Base-by-base conservation (phyloP, 2,797 vertebrate genomes). In the Esox lucius region DNA sequence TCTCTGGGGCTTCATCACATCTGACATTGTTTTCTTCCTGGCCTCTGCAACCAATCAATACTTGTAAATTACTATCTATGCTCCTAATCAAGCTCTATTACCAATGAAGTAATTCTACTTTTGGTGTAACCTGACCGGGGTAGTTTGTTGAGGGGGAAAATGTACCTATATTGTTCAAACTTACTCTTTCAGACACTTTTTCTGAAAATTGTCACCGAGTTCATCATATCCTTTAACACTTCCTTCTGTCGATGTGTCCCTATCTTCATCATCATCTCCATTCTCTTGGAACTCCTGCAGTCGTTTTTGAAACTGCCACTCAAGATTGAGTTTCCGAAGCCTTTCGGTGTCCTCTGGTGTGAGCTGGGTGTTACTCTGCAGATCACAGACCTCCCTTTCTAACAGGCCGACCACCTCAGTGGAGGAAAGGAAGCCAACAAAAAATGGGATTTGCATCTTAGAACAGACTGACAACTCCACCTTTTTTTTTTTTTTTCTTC, bases 221-320 rank as follows among this genome's bases (percentile, higher is more conserved):
- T 56, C 77, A 0, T 16, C 78, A n/a, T 3, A 2, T 73, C 13
- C 78, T 71, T 80, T 68, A 78, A 81, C 87, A 88, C 81, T 62
- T n/a, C 49, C 69, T 70, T 11, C 33, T 42, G 94, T 85, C 93
- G 94, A 87, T 74, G 94, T 92, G 79, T 96, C 94, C 86, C 95
- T 59, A 6, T 96, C 95, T 0, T 95, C 94, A 1, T 97, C 89
- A 0, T 96, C 94, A 0, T 95, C 95, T 75, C 93, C 83, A 24
- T 79, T 94, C 83, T 95, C 93, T 89, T 96, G 94, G 13, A 95
- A 91, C 76, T 98, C 96, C 76, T 95, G 94, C 71, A 98, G 92
- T 77, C 96, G 91, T 89, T 94, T 96, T 90, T 98, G 96, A 85
- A 98, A 98, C 90, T 96, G 95, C 94, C 95, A 96, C 90, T 98